Percentiles rank a stretch among this genome's conserved stretches.
Evolutionary conservation across 2,113 vertebrate genomes (phyloP).

Genomic region (Pteronura brasiliensis): DNA sequence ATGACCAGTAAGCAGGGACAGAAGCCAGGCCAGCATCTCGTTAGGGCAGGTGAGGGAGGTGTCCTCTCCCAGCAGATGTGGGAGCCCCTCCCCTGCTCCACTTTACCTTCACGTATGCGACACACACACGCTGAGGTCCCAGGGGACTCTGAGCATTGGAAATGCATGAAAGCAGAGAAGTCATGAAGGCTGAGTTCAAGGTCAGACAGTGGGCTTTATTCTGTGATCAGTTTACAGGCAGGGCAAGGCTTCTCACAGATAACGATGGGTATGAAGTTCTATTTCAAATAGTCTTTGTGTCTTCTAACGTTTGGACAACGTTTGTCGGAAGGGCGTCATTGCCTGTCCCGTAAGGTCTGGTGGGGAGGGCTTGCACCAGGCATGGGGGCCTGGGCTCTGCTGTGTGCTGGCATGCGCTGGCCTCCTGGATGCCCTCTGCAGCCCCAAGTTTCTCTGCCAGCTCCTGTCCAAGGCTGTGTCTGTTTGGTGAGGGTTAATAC

Average conservation of each 20-base stretch:
- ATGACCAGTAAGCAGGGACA: neutral
- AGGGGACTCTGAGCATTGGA: too few relatives aligned
- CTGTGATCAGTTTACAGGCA: neutral
- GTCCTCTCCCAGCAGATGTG: neutral
- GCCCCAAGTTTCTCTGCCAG: neutral
- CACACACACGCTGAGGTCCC: rapidly evolving
- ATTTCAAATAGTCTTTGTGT: too few relatives aligned
- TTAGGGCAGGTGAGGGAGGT: neutral
- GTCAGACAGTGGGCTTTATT: too few relatives aligned
- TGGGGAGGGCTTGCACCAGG: neutral
- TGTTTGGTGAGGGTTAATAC: neutral
- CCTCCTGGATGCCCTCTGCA: neutral
- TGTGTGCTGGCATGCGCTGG: rapidly evolving
- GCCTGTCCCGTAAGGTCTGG: neutral
- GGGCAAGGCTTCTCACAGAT: neutral
- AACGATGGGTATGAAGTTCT: rapidly evolving
- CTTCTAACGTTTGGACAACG: neutral
- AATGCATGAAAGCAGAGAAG: neutral
- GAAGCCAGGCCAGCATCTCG: neutral
- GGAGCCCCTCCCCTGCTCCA: neutral
- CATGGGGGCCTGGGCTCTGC: too few relatives aligned
- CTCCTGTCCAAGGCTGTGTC: neutral
- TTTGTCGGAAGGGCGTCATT: rapidly evolving
- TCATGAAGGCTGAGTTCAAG: rapidly evolving
- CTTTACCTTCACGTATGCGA: rapidly evolving